Percentiles rank a stretch among this genome's conserved stretches.
Evolutionary conservation across 2,888 invertebrate species (phyloP).

Genomic region (Chaetogeoica ovagalla): DNA sequence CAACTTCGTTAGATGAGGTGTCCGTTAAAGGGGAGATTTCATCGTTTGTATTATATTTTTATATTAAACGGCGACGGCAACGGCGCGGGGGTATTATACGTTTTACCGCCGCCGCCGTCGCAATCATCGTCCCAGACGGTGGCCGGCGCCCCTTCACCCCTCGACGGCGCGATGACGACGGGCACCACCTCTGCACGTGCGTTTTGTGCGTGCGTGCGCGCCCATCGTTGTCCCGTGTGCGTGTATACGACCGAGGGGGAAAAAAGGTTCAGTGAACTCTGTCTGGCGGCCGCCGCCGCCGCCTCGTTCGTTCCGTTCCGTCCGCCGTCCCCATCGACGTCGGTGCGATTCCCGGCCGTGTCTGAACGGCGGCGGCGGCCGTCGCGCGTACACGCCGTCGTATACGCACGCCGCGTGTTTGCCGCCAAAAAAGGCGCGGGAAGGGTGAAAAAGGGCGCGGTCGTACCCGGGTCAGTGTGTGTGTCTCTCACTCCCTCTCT

Average conservation of each 20-base stretch:
- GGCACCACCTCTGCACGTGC: conserved; percentile 29
- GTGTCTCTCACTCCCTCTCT: background rate
- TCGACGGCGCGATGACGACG: background rate
- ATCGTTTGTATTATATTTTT: too few species aligned
- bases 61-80: too few species aligned
- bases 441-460: conserved; percentile 50
- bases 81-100: too few species aligned
- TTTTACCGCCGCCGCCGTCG: too few species aligned
- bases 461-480: conserved; percentile 46
- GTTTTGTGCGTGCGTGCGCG: background rate
- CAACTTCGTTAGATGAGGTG: too few species aligned
- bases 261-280: conserved; percentile 48
- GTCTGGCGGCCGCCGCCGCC: conserved; percentile 29
- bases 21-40: too few species aligned
- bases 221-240: too few species aligned
- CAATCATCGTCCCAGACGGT: conserved; percentile 24
- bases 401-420: conserved; percentile 8
- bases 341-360: background rate
- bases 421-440: conserved; percentile 41
- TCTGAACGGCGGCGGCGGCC: background rate
- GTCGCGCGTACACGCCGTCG: too few species aligned
- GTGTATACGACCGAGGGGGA: conserved; percentile 13
- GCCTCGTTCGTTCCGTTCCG: conserved; percentile 29
- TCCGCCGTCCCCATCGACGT: conserved; percentile 4
- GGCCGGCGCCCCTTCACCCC: conserved; percentile 28